A percentile compares a stretch with the other conserved stretches of the same genome.
These are phyloP conservation scores for Neolamprologus tretocephalus DNA, from an alignment of 2,113 vertebrate genomes.

Conservation along the genomic window DNA sequence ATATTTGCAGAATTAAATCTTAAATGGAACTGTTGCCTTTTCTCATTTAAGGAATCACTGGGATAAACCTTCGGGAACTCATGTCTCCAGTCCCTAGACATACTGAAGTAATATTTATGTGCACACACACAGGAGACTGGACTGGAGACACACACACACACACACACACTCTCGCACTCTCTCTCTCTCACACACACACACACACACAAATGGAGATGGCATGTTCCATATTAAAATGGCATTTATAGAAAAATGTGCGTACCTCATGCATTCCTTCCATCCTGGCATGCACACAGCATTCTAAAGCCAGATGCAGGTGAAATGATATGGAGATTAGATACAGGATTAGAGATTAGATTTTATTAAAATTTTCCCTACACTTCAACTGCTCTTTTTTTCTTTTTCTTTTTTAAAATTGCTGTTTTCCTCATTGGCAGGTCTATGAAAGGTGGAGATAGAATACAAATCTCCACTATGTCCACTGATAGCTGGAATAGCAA, in stretches of 20 bases:
- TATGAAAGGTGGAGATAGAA: background rate
- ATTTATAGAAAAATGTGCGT: background rate
- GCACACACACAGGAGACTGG: background rate
- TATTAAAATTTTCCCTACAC: background rate
- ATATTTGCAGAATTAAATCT: background rate
- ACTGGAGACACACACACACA: background rate
- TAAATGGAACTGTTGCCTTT: background rate
- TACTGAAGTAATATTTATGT: background rate
- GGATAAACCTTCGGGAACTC: background rate
- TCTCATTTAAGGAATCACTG: background rate
- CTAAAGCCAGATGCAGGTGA: background rate
- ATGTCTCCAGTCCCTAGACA: background rate
- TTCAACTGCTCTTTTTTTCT: background rate
- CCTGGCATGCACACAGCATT: background rate
- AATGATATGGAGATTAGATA: background rate
- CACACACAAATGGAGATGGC: background rate
- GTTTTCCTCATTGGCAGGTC: background rate
- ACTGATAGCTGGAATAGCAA: background rate
- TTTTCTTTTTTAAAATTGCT: background rate
- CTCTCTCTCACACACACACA: background rate
- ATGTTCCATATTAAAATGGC: background rate
- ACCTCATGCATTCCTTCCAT: background rate
- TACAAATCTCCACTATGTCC: background rate
- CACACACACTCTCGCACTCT: rapidly evolving
- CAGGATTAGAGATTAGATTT: background rate